phyloP scores from a whole-genome alignment of 2,888 invertebrate species.

The Lysandra bellargus region DNA sequence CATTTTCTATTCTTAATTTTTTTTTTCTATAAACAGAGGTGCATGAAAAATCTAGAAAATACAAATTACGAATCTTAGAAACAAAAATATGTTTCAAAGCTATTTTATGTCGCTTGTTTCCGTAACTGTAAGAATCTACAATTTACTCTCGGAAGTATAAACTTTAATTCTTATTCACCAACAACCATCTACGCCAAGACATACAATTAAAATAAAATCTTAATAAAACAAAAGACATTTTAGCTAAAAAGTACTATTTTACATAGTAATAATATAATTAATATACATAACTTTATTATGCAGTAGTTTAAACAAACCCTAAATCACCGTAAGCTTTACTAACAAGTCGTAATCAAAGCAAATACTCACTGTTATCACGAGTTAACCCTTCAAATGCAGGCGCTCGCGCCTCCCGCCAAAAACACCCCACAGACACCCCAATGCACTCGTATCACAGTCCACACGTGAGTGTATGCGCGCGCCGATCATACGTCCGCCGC shows the following conservation, averaged over 20 bases:
- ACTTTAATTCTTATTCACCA: not conserved
- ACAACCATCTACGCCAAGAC: not conserved
- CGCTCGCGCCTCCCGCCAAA: constrained; percentile 52
- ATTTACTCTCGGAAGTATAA: not conserved
- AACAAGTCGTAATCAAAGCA: constrained; percentile 39
- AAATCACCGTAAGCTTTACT: not conserved
- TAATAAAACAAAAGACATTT: not conserved
- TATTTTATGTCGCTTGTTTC: too few species aligned
- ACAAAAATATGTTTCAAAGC: too few species aligned
- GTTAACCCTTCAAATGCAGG: constrained; percentile 65
- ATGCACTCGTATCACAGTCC: constrained; percentile 55
- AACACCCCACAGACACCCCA: constrained; percentile 51
- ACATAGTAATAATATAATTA: not conserved
- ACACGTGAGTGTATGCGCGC: constrained; percentile 59
- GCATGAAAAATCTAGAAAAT: too few species aligned
- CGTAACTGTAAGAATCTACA: not conserved
- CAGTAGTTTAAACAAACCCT: not conserved
- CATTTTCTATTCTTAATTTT: too few species aligned
- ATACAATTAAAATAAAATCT: not conserved
- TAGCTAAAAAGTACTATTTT: not conserved
- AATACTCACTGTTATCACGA: constrained; percentile 75
- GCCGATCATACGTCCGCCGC: constrained; percentile 61
- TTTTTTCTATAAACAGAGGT: too few species aligned
- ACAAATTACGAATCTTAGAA: too few species aligned
- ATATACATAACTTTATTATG: too few species aligned